Evolutionary conservation across 1,140 invertebrate species (phyloP).

Genomic region (Thaumetopoea pityocampa): DNA sequence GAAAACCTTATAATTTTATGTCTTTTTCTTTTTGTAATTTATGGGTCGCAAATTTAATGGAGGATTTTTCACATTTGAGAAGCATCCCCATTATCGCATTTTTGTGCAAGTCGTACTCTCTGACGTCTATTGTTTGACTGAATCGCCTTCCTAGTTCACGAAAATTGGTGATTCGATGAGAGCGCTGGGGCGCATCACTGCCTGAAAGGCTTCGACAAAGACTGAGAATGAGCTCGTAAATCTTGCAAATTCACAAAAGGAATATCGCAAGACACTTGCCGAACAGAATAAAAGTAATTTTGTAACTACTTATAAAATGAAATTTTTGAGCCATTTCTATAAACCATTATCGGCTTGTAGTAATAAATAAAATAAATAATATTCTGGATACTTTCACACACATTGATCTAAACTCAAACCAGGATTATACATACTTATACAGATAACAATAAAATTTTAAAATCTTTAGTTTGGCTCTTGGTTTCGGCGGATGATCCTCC

Average conservation of each 20-base stretch:
- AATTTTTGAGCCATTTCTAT: no score
- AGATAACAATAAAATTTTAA: constrained; percentile 7
- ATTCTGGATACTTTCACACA: no score
- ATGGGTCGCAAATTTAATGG: constrained; percentile 17
- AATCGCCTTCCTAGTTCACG: constrained; percentile 14
- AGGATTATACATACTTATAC: no score
- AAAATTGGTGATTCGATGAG: constrained; percentile 11
- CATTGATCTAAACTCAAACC: no score
- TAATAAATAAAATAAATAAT: no score
- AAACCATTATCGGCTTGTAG: no score
- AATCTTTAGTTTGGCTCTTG: constrained; percentile 4
- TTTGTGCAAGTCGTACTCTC: constrained; percentile 4
- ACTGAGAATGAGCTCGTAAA: constrained; percentile 12
- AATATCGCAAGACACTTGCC: not conserved
- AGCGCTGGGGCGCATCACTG: constrained; percentile 9
- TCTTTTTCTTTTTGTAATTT: constrained; percentile 23
- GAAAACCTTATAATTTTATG: no score
- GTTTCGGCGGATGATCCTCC: no score
- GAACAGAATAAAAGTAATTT: not conserved
- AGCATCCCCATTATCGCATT: constrained; percentile 9
- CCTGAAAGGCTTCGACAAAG: constrained; percentile 11
- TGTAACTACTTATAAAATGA: no score
- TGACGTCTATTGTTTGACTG: constrained; percentile 3
- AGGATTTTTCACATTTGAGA: constrained; percentile 6
- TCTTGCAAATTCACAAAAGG: constrained; percentile 8